phyloP scores from a whole-genome alignment of 2,113 vertebrate species.

The Lota lota region DNA sequence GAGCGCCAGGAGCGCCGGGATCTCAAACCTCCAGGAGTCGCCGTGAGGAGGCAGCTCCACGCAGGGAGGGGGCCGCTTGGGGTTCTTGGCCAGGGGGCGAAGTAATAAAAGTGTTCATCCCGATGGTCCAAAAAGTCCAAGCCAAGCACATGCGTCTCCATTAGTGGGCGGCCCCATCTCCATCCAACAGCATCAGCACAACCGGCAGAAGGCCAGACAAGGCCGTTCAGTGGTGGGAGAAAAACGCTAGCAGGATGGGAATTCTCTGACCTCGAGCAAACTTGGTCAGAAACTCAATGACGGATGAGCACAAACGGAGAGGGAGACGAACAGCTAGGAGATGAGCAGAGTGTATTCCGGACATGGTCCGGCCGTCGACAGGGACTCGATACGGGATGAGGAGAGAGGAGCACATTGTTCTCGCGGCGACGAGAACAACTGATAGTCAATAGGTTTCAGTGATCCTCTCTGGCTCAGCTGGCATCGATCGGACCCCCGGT shows the following conservation, averaged over 20 bases:
- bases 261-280: slow-evolving; percentile 39
- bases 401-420: no score
- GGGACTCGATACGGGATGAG: no score
- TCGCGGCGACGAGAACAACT: not conserved
- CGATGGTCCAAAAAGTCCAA: slow-evolving; percentile 40
- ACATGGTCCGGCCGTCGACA: no score
- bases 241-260: slow-evolving; percentile 26
- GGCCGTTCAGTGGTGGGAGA: slow-evolving; percentile 22
- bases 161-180: slow-evolving; percentile 60
- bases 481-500: slow-evolving; percentile 73
- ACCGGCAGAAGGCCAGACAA: slow-evolving; percentile 40
- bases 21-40: no score
- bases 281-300: slow-evolving; percentile 23
- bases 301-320: slow-evolving; percentile 13
- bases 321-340: not conserved
- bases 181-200: slow-evolving; percentile 53
- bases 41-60: no score
- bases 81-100: slow-evolving; percentile 50
- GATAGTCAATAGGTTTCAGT: slow-evolving; percentile 68
- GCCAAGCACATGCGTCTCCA: slow-evolving; percentile 59
- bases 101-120: slow-evolving; percentile 65
- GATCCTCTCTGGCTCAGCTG: slow-evolving; percentile 80
- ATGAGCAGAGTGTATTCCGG: not conserved
- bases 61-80: slow-evolving; percentile 59
- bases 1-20: no score